A percentile compares a stretch with the other conserved stretches of the same genome.
phyloP scores from a whole-genome alignment of 1,140 invertebrate species.

The Aphaenogaster rudis region DNA sequence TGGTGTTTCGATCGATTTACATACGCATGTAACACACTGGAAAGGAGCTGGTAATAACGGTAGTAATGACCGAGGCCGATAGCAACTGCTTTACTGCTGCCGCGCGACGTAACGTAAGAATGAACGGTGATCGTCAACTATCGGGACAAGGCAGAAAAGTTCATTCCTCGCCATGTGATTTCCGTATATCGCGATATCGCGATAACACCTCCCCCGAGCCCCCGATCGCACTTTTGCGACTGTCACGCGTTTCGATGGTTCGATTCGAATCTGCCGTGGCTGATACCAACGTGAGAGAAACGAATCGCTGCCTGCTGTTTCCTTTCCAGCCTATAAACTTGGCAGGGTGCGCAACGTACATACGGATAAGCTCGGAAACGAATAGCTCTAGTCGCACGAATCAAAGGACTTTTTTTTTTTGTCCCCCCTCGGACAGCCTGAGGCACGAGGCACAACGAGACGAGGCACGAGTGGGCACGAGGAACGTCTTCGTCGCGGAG shows the following conservation, averaged over 20 bases:
- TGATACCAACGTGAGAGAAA: too few relatives aligned
- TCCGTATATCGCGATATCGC: not conserved
- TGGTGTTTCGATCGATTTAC: too few relatives aligned
- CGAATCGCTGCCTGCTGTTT: too few relatives aligned
- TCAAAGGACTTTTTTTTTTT: not conserved
- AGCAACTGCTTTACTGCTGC: too few relatives aligned
- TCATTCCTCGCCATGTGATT: not conserved
- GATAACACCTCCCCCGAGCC: not conserved
- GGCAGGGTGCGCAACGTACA: too few relatives aligned
- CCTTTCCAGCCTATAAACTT: too few relatives aligned
- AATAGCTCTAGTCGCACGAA: not conserved
- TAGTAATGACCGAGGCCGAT: too few relatives aligned
- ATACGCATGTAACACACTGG: too few relatives aligned
- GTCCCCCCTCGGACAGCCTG: not conserved
- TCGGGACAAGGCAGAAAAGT: not conserved
- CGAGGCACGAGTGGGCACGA: not conserved
- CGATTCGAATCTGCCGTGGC: not conserved
- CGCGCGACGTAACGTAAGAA: too few relatives aligned
- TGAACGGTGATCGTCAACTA: not conserved
- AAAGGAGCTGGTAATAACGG: too few relatives aligned
- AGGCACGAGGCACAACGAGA: too few relatives aligned
- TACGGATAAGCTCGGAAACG: not conserved
- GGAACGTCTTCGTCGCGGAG: constrained; percentile 16
- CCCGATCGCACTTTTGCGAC: not conserved
- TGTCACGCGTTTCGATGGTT: not conserved